Conservation (phyloP, 2,888 invertebrate genomes). For the Leptopilina myrica region DNA sequence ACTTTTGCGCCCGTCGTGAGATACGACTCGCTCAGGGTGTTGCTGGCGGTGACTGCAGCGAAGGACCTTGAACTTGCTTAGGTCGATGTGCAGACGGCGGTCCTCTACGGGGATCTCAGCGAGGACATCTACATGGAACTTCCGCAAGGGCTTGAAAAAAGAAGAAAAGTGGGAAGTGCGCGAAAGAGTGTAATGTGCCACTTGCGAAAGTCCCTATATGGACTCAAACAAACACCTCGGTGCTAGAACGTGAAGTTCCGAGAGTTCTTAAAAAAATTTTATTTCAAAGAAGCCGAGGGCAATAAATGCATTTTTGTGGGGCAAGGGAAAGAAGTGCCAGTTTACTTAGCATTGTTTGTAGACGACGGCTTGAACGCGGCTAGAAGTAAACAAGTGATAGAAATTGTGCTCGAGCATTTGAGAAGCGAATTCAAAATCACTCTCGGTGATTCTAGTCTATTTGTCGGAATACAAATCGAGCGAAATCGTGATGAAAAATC, state of each 20-base stretch:
- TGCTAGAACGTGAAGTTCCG: too few species aligned
- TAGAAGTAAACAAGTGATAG: too few species aligned
- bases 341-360: background rate
- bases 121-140: slow-evolving; percentile 10
- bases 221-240: slow-evolving; percentile 20
- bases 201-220: slow-evolving; percentile 15
- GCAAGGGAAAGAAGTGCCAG: background rate
- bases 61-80: slow-evolving; percentile 3
- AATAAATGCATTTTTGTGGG: background rate
- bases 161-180: too few species aligned
- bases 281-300: background rate
- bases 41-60: background rate
- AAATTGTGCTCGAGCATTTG: too few species aligned
- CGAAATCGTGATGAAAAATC: too few species aligned
- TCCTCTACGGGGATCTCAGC: background rate
- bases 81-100: slow-evolving; percentile 41
- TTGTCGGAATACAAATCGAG: too few species aligned
- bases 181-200: background rate
- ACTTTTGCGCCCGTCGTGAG: slow-evolving; percentile 36
- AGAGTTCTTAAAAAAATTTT: too few species aligned
- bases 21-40: background rate
- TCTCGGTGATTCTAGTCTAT: too few species aligned
- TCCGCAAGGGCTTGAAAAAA: background rate
- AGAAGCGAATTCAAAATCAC: too few species aligned
- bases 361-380: background rate